Evolutionary conservation across 2,113 vertebrate genomes (phyloP).

Genomic region (Nothocercus nigrocapillus): DNA sequence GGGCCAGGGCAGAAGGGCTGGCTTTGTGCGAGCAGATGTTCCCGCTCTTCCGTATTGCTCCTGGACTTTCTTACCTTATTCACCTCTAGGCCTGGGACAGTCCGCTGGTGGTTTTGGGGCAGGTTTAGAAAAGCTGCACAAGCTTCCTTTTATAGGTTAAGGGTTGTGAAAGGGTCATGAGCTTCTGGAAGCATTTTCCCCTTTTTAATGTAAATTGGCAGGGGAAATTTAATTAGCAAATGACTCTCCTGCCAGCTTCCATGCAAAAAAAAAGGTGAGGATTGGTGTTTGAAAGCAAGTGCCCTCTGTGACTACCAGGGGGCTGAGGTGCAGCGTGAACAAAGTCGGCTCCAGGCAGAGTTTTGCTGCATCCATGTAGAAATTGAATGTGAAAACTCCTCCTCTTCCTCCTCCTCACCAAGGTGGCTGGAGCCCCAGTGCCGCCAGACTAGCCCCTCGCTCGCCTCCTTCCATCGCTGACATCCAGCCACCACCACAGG

Average conservation of each 20-base stretch:
- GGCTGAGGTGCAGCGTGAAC: background rate
- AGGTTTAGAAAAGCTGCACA: background rate
- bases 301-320: background rate
- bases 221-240: slow-evolving; percentile 52
- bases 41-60: slow-evolving; percentile 20
- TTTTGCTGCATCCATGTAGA: background rate
- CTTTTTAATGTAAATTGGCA: slow-evolving; percentile 30
- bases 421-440: background rate
- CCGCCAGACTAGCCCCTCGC: background rate
- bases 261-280: background rate
- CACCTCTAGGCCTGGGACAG: slow-evolving; percentile 15
- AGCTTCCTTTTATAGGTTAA: slow-evolving; percentile 1
- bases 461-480: background rate
- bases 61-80: slow-evolving; percentile 7
- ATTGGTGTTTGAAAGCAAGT: background rate
- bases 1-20: background rate
- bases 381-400: background rate
- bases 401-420: background rate
- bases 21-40: slow-evolving; percentile 11
- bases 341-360: background rate
- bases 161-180: slow-evolving; percentile 1
- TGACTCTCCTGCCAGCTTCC: background rate
- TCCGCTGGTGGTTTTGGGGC: slow-evolving; percentile 8
- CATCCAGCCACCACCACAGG: background rate
- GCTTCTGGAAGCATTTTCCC: slow-evolving; percentile 29